Evolutionary conservation across 2,797 vertebrate species (phyloP).

Genomic region (Clarias fuscus): DNA sequence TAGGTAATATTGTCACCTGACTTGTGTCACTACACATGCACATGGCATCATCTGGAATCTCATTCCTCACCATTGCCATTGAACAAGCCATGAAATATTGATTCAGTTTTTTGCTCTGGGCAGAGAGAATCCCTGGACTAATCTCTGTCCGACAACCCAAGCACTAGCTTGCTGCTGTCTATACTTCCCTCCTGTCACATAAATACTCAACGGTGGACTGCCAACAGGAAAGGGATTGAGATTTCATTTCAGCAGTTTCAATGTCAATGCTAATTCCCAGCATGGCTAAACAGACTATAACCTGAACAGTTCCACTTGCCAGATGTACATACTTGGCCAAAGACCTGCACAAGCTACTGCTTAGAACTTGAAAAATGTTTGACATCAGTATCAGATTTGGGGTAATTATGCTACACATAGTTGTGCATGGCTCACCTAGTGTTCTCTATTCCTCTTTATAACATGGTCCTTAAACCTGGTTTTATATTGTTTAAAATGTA

Average conservation of each 20-base stretch:
- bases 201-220: slow-evolving; percentile 55
- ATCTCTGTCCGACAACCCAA: slow-evolving; percentile 23
- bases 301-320: slow-evolving; percentile 11
- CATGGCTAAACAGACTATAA: slow-evolving; percentile 58
- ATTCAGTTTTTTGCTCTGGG: slow-evolving; percentile 5
- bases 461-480: neutral
- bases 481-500: neutral
- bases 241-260: slow-evolving; percentile 71
- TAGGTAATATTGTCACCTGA: neutral
- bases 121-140: slow-evolving; percentile 19
- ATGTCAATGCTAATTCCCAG: slow-evolving; percentile 58
- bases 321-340: neutral
- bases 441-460: neutral
- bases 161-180: slow-evolving; percentile 9
- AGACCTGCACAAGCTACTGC: neutral
- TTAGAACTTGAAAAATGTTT: neutral
- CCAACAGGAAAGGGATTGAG: slow-evolving; percentile 67
- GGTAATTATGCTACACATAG: neutral
- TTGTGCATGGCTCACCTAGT: neutral
- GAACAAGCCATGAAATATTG: slow-evolving; percentile 42
- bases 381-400: neutral
- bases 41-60: slow-evolving; percentile 7
- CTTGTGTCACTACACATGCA: neutral
- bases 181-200: slow-evolving; percentile 57
- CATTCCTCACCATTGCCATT: neutral